Evolutionary conservation across 2,888 invertebrate species (phyloP).

Genomic region (Boloria euphrosyne): DNA sequence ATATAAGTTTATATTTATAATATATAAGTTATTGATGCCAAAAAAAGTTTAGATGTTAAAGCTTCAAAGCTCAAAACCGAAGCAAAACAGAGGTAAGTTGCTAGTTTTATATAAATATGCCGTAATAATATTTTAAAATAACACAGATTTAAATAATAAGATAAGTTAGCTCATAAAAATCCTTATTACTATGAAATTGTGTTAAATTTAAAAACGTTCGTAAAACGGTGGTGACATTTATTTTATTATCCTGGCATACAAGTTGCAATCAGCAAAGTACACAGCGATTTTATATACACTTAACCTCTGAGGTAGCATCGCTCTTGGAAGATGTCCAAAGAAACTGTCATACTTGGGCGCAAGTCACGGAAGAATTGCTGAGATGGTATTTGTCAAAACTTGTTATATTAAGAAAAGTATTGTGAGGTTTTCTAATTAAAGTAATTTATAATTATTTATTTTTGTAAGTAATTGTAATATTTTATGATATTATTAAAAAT

Average conservation of each 20-base stretch:
- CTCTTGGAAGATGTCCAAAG: constrained; percentile 69
- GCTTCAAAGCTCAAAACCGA: no score
- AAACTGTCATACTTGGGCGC: constrained; percentile 46
- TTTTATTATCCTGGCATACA: constrained; percentile 44
- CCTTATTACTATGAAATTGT: background rate
- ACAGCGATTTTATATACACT: constrained; percentile 68
- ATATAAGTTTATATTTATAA: no score
- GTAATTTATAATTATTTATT: no score
- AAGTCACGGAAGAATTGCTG: constrained; percentile 37
- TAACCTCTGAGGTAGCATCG: constrained; percentile 66
- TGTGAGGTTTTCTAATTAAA: no score
- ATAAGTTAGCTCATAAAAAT: background rate
- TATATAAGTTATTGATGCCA: no score
- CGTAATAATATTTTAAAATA: no score
- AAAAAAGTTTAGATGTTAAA: no score
- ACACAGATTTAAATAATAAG: background rate
- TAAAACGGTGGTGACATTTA: constrained; percentile 28
- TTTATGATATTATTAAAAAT: no score
- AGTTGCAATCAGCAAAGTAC: constrained; percentile 71
- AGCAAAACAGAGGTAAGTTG: no score
- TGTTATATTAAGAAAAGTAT: constrained; percentile 4
- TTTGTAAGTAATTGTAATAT: no score
- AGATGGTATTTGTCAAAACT: constrained; percentile 27
- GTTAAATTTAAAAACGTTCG: constrained; percentile 24
- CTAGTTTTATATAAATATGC: no score